These are phyloP conservation scores for Euplagia quadripunctaria DNA, from an alignment of 2,888 invertebrate species.

Conservation along the genomic window DNA sequence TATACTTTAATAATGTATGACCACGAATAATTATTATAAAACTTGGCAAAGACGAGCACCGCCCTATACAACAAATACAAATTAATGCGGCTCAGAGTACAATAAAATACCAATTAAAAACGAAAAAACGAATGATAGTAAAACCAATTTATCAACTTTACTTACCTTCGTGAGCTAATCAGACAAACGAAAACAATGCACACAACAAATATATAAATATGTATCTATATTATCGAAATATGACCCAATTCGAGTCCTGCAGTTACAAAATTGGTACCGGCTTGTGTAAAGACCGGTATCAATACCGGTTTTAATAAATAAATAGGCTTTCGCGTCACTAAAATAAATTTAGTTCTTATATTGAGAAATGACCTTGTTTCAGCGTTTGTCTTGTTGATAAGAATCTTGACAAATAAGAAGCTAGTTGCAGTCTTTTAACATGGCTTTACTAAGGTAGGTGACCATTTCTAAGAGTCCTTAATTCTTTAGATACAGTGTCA, in stretches of 20 bases:
- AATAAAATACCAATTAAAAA: neutral
- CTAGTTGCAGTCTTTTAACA: neutral
- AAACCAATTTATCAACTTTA: neutral
- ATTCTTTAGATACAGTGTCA: neutral
- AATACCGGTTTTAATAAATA: slow-evolving; percentile 35
- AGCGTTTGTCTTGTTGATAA: slow-evolving; percentile 42
- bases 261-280: slow-evolving; percentile 48
- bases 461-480: neutral
- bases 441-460: neutral
- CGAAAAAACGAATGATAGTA: neutral
- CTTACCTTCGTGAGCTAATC: too few species aligned
- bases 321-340: slow-evolving; percentile 50
- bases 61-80: neutral
- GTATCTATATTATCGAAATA: slow-evolving; percentile 2
- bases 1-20: too few species aligned
- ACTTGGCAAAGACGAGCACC: neutral
- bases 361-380: slow-evolving; percentile 43
- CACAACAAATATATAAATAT: neutral
- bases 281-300: slow-evolving; percentile 15
- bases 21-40: too few species aligned
- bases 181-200: neutral
- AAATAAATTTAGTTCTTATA: slow-evolving; percentile 11
- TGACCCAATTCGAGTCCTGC: slow-evolving; percentile 10
- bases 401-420: slow-evolving; percentile 23
- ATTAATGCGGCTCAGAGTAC: neutral